Evolutionary conservation across 2,113 vertebrate genomes (phyloP), one percentile per base, ranked within the genome.

Genomic region (Pteropus alecto): DNA sequence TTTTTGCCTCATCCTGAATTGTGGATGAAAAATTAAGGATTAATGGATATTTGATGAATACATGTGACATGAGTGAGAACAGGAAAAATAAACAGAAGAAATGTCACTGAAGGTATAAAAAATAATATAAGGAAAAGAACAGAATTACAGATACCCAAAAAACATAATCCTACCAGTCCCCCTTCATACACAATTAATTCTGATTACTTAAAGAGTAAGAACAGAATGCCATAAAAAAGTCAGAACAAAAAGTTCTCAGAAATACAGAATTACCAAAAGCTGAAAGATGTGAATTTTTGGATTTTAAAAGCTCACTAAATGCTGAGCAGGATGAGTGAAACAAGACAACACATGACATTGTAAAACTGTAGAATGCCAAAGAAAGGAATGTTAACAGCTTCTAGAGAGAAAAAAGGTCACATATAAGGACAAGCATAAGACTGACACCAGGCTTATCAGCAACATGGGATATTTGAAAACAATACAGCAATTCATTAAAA

Each of bases 11-110:
- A 81, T 46, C 96, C 33, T 76, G 33, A 94, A 87, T 81, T 73
- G 12, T 81, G 24, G 91, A 43, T 65, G 33, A 56, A 96, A 95
- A 94, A 90, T 51, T 33, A 94, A 87, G 48, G 26, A 92, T 93
- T 79, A 84, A 48, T 43, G 74, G 43, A 74, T 63, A 79, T 70
- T 74, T 33, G 58, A 91, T 43, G 51, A 84, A 91, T 70, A 9
- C 13, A 51, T 63, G 18, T 81, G 48, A 63, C 16, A 60, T 70
- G 51, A 83, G 6, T 18, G 5, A 89, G 74, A 81, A 79, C 7
- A 82, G 90, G 33, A 92, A 82, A 76, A 73, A 82, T 2, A 87
- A 58, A 41, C 4, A 35, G 26, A 82, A 81, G 65, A 90, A 65
- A 79, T 43, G 38, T 84, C 61, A 93, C 12, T 30, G 22, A 81